These are phyloP conservation scores for Vicugna pacos DNA, from an alignment of 2,113 vertebrate genomes.

Conservation along the genomic window DNA sequence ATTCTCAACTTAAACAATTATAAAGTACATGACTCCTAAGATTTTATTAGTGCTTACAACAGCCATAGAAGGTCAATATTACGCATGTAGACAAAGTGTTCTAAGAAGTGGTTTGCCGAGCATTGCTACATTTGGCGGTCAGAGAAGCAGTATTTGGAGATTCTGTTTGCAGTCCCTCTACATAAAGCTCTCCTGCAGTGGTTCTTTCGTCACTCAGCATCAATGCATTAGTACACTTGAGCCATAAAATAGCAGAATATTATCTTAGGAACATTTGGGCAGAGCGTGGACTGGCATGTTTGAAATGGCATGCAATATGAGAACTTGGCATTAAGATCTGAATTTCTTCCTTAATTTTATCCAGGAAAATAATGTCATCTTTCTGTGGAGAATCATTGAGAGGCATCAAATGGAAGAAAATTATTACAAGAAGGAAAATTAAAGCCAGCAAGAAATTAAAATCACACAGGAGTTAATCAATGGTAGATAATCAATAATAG, in stretches of 20 bases:
- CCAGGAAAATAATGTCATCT: neutral
- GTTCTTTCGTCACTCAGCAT: neutral
- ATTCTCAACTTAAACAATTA: neutral
- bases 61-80: neutral
- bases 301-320: neutral
- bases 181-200: neutral
- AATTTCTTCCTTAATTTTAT: neutral
- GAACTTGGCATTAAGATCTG: neutral
- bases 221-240: neutral
- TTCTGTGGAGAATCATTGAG: neutral
- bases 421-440: neutral
- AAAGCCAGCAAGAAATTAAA: conserved; percentile 20
- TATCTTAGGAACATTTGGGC: neutral
- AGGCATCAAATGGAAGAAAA: neutral
- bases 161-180: neutral
- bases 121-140: neutral
- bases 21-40: neutral
- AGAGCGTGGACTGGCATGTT: neutral
- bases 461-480: neutral
- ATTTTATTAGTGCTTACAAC: neutral
- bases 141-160: neutral
- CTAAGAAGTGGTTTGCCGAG: neutral
- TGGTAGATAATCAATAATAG: neutral
- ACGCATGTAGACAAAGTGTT: neutral
- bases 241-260: neutral